A percentile compares a stretch with the other conserved stretches of the same genome.
phyloP scores from a whole-genome alignment of 2,113 vertebrate species.

The Onychostoma macrolepis region DNA sequence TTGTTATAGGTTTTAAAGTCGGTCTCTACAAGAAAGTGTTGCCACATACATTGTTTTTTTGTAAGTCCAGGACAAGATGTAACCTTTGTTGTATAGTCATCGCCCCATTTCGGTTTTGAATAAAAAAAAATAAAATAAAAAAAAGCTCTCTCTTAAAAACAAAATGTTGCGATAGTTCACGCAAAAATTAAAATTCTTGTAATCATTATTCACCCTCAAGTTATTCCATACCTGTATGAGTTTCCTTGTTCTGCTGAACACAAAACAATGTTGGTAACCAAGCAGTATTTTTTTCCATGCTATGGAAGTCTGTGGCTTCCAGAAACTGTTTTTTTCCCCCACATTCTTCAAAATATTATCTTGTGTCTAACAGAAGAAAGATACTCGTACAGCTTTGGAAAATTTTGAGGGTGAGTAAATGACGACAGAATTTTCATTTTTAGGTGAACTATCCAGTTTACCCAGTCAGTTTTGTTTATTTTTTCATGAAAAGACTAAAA shows the following conservation, averaged over 20 bases:
- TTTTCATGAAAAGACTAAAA: not conserved
- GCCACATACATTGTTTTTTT: not conserved
- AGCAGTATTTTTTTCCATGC: not conserved
- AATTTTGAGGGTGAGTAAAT: not conserved
- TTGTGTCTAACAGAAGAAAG: not conserved
- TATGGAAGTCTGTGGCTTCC: not conserved
- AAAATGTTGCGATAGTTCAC: not conserved
- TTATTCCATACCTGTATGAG: not conserved
- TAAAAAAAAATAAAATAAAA: not conserved
- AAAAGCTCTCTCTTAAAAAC: not conserved
- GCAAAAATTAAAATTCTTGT: not conserved
- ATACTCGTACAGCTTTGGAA: too few relatives aligned
- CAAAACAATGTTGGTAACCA: not conserved
- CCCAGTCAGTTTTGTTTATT: not conserved
- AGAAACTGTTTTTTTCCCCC: too few relatives aligned
- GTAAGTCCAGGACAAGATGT: not conserved
- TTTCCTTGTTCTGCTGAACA: not conserved
- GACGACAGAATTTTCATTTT: not conserved
- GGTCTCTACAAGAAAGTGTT: not conserved
- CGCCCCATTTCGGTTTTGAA: not conserved
- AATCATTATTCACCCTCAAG: not conserved
- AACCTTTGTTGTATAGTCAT: not conserved
- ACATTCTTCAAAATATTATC: too few relatives aligned
- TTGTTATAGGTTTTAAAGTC: not conserved
- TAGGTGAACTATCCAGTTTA: not conserved